phyloP scores from a whole-genome alignment of 2,113 vertebrate genomes.

The Sinocyclocheilus maitianheensis region DNA sequence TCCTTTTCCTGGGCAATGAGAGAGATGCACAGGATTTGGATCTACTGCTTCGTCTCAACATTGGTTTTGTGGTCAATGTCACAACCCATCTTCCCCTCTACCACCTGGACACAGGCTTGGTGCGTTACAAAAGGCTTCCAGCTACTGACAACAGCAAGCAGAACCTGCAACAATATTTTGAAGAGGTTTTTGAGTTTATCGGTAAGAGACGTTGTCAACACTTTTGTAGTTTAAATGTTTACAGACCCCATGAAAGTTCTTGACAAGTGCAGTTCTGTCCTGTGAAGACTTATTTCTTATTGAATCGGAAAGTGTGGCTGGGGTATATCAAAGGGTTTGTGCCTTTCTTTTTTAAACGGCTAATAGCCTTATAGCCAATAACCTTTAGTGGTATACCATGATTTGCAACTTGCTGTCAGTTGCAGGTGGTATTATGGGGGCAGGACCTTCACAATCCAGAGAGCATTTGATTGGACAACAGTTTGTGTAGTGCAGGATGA shows the following conservation, averaged over 20 bases:
- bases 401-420: background rate
- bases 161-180: constrained; percentile 86
- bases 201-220: constrained; percentile 66
- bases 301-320: background rate
- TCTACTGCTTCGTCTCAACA: constrained; percentile 77
- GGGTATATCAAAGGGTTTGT: background rate
- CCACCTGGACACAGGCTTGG: constrained; percentile 76
- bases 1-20: constrained; percentile 84
- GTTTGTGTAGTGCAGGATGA: background rate
- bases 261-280: background rate
- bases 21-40: constrained; percentile 82
- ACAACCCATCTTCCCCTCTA: constrained; percentile 86
- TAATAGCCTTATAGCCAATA: background rate
- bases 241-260: background rate
- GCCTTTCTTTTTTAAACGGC: background rate
- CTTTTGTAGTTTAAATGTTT: background rate
- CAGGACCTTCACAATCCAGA: background rate
- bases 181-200: constrained; percentile 86
- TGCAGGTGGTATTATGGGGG: background rate
- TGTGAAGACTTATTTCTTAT: background rate
- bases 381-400: background rate
- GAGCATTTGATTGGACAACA: background rate
- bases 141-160: constrained; percentile 87
- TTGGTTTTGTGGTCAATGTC: constrained; percentile 83
- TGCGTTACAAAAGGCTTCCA: constrained; percentile 82